Conservation (phyloP, 2,113 vertebrate species). For the Python bivittatus region DNA sequence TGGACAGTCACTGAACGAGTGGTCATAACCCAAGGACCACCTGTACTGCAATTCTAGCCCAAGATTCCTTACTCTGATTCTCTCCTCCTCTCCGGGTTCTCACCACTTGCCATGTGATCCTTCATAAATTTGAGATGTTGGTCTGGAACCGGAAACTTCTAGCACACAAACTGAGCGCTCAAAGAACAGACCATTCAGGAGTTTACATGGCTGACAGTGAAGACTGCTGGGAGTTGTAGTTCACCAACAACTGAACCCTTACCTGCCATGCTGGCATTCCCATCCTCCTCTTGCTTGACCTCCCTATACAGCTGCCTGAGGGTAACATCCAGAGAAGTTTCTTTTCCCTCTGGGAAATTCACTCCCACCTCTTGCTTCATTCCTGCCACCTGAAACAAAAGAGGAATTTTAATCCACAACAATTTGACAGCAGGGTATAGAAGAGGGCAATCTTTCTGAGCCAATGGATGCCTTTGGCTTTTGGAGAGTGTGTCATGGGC, state of each 20-base stretch:
- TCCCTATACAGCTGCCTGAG: slow-evolving; percentile 4
- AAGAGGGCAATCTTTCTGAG: neutral
- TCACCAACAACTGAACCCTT: neutral
- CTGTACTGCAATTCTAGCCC: neutral
- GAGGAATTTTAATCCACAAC: neutral
- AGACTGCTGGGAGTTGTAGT: neutral
- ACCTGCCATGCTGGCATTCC: neutral
- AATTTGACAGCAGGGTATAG: neutral
- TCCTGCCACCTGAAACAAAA: neutral
- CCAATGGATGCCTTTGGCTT: no score
- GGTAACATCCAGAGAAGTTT: neutral
- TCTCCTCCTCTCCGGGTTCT: neutral
- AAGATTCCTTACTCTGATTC: neutral
- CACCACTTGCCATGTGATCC: no score
- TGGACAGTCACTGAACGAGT: no score
- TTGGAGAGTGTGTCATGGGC: no score
- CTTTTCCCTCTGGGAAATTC: neutral
- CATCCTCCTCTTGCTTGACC: neutral
- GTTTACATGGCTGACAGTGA: neutral
- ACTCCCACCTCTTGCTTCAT: neutral
- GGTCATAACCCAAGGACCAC: no score
- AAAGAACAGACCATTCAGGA: no score
- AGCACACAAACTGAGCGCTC: no score
- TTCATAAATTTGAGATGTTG: neutral
- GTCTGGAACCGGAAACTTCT: neutral